Evolutionary conservation across 2,888 invertebrate genomes (phyloP).

Genomic region (Linnaemya vulpina): DNA sequence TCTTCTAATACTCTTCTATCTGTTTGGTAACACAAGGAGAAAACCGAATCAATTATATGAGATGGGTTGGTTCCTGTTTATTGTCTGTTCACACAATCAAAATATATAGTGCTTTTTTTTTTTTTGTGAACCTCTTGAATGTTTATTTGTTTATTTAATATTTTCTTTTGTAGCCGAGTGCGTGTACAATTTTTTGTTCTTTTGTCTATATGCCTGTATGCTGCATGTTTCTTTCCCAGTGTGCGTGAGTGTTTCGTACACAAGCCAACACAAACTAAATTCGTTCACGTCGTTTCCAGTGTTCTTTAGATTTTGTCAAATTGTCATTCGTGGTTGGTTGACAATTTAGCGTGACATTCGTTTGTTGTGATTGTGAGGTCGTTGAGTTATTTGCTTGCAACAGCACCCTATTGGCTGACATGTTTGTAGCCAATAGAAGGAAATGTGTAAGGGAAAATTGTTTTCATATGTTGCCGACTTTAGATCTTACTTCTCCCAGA

Average conservation of each 20-base stretch:
- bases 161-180: neutral
- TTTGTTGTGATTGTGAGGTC: conserved; percentile 10
- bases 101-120: neutral
- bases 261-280: neutral
- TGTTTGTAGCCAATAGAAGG: conserved; percentile 2
- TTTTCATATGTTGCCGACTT: too few relatives aligned
- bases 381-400: neutral
- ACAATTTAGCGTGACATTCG: conserved; percentile 61
- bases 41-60: conserved; percentile 52
- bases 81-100: conserved; percentile 61
- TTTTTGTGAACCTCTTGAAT: conserved; percentile 28
- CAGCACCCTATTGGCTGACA: conserved; percentile 37
- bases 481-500: too few relatives aligned
- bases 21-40: neutral
- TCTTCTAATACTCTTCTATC: conserved; percentile 38
- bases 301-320: conserved; percentile 19
- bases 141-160: conserved; percentile 13
- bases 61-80: conserved; percentile 73
- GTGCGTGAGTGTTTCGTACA: conserved; percentile 27
- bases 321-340: conserved; percentile 70
- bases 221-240: neutral
- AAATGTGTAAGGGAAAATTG: neutral
- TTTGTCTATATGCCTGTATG: neutral
- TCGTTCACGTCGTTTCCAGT: conserved; percentile 50
- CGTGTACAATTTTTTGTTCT: conserved; percentile 17